phyloP scores from a whole-genome alignment of 2,888 invertebrate species.

The Polyploca ridens region DNA sequence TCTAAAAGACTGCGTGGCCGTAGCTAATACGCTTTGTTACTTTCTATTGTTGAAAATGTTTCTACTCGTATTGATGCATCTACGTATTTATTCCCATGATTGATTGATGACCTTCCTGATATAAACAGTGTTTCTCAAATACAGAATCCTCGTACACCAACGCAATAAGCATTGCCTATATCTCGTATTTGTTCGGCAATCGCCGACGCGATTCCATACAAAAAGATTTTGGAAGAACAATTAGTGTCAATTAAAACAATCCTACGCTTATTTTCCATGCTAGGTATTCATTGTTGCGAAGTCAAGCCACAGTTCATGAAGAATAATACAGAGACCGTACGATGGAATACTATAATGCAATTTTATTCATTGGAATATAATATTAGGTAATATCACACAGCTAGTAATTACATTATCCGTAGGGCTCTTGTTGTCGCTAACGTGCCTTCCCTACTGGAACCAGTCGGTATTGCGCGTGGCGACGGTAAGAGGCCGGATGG shows the following conservation, averaged over 20 bases:
- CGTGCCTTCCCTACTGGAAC: no score
- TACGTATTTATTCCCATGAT: no score
- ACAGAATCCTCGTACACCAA: conserved; percentile 9
- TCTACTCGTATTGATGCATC: not conserved
- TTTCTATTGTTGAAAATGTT: not conserved
- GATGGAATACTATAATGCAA: not conserved
- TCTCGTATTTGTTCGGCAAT: conserved; percentile 3
- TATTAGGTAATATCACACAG: no score
- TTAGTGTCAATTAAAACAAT: conserved; percentile 34
- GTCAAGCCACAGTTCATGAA: conserved; percentile 6
- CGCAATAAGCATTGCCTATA: conserved; percentile 5
- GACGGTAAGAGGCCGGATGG: no score
- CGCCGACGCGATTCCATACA: conserved; percentile 23
- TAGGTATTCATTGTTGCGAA: conserved; percentile 16
- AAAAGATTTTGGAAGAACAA: conserved; percentile 28
- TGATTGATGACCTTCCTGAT: not conserved
- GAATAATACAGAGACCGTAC: not conserved
- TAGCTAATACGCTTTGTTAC: not conserved
- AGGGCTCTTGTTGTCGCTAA: no score
- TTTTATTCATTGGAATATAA: no score
- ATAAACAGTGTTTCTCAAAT: not conserved
- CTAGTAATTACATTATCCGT: no score
- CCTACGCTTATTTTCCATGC: conserved; percentile 25
- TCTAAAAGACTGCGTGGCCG: no score
- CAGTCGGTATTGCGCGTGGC: no score